Conservation (phyloP, 2,113 vertebrate species). For the Rhabdomys dilectus region DNA sequence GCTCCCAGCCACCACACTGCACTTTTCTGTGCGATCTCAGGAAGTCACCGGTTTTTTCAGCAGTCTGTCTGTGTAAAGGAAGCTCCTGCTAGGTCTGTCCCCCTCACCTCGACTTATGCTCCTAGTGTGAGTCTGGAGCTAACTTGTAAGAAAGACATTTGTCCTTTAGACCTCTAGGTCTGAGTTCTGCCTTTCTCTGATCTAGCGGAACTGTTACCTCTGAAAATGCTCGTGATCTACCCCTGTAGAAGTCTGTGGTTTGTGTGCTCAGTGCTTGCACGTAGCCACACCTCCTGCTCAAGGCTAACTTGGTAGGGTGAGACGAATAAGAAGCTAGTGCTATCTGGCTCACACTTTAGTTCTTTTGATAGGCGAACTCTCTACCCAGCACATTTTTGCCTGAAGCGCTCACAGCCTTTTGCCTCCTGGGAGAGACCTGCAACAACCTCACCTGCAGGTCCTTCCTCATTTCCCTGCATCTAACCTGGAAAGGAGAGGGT, state of each 20-base stretch:
- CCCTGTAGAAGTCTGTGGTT: background rate
- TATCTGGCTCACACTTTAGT: accelerated
- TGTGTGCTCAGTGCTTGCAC: background rate
- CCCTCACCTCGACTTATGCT: background rate
- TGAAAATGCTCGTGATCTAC: background rate
- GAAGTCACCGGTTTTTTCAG: constrained; percentile 88
- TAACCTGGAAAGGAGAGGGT: background rate
- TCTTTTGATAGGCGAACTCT: too few species aligned
- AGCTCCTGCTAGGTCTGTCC: background rate
- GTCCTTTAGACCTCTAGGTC: background rate
- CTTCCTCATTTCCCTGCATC: background rate
- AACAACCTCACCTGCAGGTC: background rate
- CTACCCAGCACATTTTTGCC: accelerated
- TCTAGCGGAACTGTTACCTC: background rate
- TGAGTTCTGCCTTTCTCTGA: background rate
- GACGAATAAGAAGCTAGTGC: accelerated
- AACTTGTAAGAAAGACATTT: background rate
- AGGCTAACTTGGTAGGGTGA: background rate
- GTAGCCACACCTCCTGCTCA: background rate
- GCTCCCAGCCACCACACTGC: constrained; percentile 84
- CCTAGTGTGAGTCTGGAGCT: too few species aligned
- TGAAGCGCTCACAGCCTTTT: background rate
- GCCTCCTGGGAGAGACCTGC: background rate
- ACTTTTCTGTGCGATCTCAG: constrained; percentile 89
- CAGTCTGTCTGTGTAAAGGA: constrained; percentile 87